A percentile compares a stretch with the other conserved stretches of the same genome.
phyloP scores from a whole-genome alignment of 2,888 invertebrate species.

The Alviniconcha strummeri region DNA sequence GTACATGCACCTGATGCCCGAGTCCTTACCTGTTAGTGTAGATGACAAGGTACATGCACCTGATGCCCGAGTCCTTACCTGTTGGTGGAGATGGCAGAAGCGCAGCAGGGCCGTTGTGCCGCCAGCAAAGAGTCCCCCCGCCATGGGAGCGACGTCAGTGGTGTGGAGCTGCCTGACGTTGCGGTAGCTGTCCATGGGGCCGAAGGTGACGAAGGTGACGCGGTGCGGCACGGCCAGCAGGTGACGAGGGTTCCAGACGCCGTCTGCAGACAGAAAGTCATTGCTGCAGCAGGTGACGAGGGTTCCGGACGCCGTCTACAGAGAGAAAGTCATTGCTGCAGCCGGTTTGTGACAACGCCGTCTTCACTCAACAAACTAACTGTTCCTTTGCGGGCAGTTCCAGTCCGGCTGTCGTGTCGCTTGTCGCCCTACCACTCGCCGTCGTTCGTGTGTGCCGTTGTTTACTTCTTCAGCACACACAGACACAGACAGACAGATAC shows the following conservation, averaged over 20 bases:
- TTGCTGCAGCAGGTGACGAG: conserved; percentile 23
- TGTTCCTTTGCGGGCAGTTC: too few species aligned
- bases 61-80: too few species aligned
- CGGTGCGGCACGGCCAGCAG: conserved; percentile 12
- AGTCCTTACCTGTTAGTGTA: too few species aligned
- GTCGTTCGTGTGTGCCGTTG: too few species aligned
- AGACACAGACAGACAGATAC: background rate
- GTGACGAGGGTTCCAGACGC: conserved; percentile 26
- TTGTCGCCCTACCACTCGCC: too few species aligned
- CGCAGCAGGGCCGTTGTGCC: conserved; percentile 16
- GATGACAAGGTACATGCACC: too few species aligned
- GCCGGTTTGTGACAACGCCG: background rate
- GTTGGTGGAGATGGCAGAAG: background rate
- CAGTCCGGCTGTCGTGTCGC: too few species aligned
- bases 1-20: too few species aligned
- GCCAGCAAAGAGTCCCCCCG: conserved; percentile 28
- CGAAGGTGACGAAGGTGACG: conserved; percentile 9
- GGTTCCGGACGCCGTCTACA: conserved; percentile 24
- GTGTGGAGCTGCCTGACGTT: conserved; percentile 9
- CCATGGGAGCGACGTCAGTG: conserved; percentile 13
- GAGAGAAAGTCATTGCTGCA: background rate
- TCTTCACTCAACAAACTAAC: too few species aligned
- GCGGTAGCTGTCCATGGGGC: background rate
- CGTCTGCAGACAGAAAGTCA: conserved; percentile 17
- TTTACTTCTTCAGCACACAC: too few species aligned